These are phyloP conservation scores for Caenorhabditis japonica DNA, from an alignment of 2,888 invertebrate species.

Conservation along the genomic window DNA sequence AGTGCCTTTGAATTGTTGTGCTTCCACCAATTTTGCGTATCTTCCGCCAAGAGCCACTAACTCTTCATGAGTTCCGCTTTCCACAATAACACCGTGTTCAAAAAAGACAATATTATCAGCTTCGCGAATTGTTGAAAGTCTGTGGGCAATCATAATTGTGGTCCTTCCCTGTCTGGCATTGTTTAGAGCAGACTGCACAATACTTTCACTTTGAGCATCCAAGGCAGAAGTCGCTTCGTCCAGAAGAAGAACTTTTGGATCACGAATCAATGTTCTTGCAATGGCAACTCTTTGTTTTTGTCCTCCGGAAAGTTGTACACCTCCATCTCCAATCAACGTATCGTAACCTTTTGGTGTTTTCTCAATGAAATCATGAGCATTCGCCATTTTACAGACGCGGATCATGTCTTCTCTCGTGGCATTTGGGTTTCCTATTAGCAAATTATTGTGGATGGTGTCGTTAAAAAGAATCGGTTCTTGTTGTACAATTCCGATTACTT, in stretches of 20 bases:
- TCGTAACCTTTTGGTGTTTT: slow-evolving; percentile 63
- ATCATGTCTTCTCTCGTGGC: slow-evolving; percentile 56
- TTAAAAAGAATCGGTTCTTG: slow-evolving; percentile 63
- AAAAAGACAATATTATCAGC: slow-evolving; percentile 61
- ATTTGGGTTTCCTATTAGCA: slow-evolving; percentile 52
- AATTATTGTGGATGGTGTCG: slow-evolving; percentile 54
- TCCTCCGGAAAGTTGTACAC: slow-evolving; percentile 62
- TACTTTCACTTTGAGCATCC: slow-evolving; percentile 61
- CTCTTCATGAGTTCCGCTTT: slow-evolving; percentile 60
- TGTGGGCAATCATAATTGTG: slow-evolving; percentile 63
- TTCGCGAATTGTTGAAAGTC: slow-evolving; percentile 57
- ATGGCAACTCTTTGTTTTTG: slow-evolving; percentile 64
- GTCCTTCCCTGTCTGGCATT: slow-evolving; percentile 64
- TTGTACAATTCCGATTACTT: slow-evolving; percentile 59
- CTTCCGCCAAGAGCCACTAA: slow-evolving; percentile 57
- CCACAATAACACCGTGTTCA: slow-evolving; percentile 63
- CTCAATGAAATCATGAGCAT: slow-evolving; percentile 63
- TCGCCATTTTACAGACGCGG: slow-evolving; percentile 57
- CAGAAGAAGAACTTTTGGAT: slow-evolving; percentile 56
- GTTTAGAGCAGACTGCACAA: slow-evolving; percentile 63
- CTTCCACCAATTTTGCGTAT: slow-evolving; percentile 59
- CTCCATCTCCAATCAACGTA: slow-evolving; percentile 57
- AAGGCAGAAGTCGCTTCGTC: slow-evolving; percentile 62
- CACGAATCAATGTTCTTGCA: slow-evolving; percentile 58
- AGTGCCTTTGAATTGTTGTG: slow-evolving; percentile 56